These are phyloP conservation scores for Pituophis catenifer DNA, from an alignment of 2,113 vertebrate genomes.

Conservation along the genomic window DNA sequence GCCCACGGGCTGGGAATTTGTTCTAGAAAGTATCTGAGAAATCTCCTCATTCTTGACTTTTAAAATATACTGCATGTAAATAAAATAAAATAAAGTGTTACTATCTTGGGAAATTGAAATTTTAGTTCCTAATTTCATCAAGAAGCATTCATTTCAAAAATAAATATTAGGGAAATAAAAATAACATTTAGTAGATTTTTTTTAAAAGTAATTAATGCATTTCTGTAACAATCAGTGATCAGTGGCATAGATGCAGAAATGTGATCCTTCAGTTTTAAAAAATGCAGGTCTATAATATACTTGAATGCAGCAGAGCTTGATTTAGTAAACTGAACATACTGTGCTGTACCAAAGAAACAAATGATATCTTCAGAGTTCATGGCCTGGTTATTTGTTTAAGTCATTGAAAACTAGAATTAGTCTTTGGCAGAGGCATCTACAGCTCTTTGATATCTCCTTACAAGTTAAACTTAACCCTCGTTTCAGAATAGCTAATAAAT, in stretches of 20 bases:
- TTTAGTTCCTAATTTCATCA: neutral
- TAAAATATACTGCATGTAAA: neutral
- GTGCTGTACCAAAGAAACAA: constrained; percentile 56
- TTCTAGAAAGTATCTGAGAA: neutral
- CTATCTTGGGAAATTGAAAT: neutral
- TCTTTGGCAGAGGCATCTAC: constrained; percentile 67
- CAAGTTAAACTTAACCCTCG: constrained; percentile 7
- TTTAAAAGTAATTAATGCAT: constrained; percentile 10
- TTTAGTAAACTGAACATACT: constrained; percentile 65
- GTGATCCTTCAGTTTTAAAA: constrained; percentile 27
- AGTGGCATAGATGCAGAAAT: constrained; percentile 22
- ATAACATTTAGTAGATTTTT: neutral
- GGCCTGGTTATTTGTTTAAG: constrained; percentile 65
- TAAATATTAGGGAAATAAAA: constrained; percentile 24
- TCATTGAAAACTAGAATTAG: constrained; percentile 67
- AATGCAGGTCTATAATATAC: constrained; percentile 46
- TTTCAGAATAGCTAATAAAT: neutral
- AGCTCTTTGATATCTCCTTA: constrained; percentile 57
- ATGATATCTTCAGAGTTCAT: constrained; percentile 66
- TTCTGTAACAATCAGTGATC: constrained; percentile 27
- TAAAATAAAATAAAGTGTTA: neutral
- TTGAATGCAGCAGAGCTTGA: constrained; percentile 42
- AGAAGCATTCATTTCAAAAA: neutral
- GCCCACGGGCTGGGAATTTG: too few relatives aligned
- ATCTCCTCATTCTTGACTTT: neutral